Evolutionary conservation across 2,888 invertebrate genomes (phyloP), one percentile per base, ranked within the genome.

Genomic region (Caradrina clavipalpis): DNA sequence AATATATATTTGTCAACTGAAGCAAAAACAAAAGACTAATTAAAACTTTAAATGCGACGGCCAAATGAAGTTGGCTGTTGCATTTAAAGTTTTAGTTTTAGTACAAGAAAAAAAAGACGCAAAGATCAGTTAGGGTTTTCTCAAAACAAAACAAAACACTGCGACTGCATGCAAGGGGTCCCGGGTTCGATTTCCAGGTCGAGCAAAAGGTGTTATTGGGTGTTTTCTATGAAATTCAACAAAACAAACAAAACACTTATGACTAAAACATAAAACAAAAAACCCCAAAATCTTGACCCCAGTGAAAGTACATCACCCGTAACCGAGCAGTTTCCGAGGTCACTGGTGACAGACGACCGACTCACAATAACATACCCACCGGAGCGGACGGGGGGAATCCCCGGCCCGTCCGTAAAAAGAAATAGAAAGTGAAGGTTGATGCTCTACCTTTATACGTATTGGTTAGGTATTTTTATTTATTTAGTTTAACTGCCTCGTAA

Each of bases 221-320:
- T n/a, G n/a, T n/a, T n/a, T n/a, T n/a, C n/a, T n/a, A n/a, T n/a
- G n/a, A n/a, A n/a, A n/a, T n/a, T n/a, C n/a, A n/a, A 45, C 45
- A 17, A 45, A 45, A 45, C 15, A 45, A 17, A 6, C 17, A 17
- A 2, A 1, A 42, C n/a, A 42, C 42, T 42, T 26, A 8, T 53
- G n/a, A n/a, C 8, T 39, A 53, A 45, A 63, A 15, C 17, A 49
- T 11, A 3, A 31, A 11, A 17, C 6, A 17, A 15, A 45, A 54
- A 54, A 39, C 35, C 22, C 22, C 21, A 26, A 39, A 45, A 17
- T 19, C 45, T 31, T 49, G 11, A 26, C 7, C n/a, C 5, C 17
- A 31, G 64, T 59, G 78, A 73, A 73, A 74, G 64, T 39, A 45
- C 19, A 77, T 47, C 50, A 73, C 49, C 31, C 51, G 49, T 58